phyloP scores from a whole-genome alignment of 2,797 vertebrate genomes.

The Falco berigora region DNA sequence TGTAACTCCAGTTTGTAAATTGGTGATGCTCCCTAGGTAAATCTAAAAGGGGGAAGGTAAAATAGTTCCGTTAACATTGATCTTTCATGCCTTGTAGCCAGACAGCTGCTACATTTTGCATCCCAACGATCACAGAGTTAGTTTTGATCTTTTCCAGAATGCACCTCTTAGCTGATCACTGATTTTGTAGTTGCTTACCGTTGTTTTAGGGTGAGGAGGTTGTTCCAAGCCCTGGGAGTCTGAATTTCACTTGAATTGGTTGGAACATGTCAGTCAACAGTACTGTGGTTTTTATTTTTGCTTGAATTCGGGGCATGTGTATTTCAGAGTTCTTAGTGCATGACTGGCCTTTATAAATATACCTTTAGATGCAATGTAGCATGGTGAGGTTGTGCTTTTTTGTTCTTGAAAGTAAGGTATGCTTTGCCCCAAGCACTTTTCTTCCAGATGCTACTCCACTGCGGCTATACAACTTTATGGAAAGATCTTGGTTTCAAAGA shows the following conservation, averaged over 20 bases:
- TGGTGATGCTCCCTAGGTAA: background rate
- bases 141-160: background rate
- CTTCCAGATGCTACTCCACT: background rate
- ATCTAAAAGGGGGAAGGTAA: background rate
- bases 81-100: background rate
- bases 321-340: background rate
- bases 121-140: background rate
- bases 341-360: background rate
- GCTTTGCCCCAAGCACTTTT: background rate
- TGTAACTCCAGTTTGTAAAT: slow-evolving; percentile 7
- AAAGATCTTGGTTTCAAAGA: background rate
- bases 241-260: background rate
- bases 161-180: slow-evolving; percentile 30
- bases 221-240: background rate
- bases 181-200: background rate
- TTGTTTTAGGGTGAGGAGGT: background rate
- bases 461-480: background rate
- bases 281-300: background rate
- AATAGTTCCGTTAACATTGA: background rate
- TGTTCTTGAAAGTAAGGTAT: background rate
- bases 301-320: background rate
- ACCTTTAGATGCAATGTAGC: background rate
- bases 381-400: background rate
- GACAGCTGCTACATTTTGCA: background rate
- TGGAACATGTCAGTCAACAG: background rate